Conservation (phyloP, 2,113 vertebrate genomes). For the Anolis carolinensis region DNA sequence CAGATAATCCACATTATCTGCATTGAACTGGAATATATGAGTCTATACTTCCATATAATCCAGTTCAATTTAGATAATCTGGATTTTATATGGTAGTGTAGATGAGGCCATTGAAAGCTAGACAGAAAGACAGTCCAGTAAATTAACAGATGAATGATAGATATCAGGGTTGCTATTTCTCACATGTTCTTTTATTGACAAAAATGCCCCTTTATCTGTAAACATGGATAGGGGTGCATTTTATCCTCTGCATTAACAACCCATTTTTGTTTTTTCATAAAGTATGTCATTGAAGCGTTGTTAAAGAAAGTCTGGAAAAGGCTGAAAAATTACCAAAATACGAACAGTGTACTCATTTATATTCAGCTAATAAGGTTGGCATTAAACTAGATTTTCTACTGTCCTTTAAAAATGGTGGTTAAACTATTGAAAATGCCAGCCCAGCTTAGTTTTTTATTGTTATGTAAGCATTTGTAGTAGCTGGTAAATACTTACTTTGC, state of each 20-base stretch:
- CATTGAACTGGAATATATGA: too few relatives aligned
- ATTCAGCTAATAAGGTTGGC: neutral
- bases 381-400: neutral
- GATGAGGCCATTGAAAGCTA: too few relatives aligned
- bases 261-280: neutral
- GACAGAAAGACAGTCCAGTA: too few relatives aligned
- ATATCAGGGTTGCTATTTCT: too few relatives aligned
- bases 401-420: neutral
- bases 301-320: conserved; percentile 7
- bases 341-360: neutral
- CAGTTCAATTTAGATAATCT: too few relatives aligned
- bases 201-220: neutral
- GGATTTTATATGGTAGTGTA: too few relatives aligned
- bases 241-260: neutral
- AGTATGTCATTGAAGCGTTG: neutral
- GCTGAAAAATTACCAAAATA: neutral
- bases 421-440: conserved; percentile 2
- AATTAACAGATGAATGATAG: too few relatives aligned
- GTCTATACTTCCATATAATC: too few relatives aligned
- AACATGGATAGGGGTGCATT: neutral
- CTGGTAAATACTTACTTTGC: neutral
- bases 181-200: neutral
- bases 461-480: neutral
- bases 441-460: neutral
- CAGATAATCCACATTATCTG: too few relatives aligned